phyloP scores from a whole-genome alignment of 1,140 invertebrate genomes.

The Lethrus apterus region DNA sequence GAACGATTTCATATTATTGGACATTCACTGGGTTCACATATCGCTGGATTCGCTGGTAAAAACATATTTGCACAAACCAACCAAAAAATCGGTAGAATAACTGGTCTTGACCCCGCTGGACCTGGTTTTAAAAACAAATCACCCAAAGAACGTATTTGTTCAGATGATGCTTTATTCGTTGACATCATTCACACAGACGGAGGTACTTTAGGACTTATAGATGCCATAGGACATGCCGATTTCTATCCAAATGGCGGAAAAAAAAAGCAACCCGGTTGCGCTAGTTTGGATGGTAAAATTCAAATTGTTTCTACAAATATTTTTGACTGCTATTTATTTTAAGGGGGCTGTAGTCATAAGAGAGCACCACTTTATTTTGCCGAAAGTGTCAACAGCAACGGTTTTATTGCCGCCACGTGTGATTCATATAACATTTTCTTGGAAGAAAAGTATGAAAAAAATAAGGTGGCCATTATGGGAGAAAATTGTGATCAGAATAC shows the following conservation, averaged over 20 bases:
- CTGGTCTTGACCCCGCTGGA: slow-evolving; percentile 63
- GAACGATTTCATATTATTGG: slow-evolving; percentile 48
- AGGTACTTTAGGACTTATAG: slow-evolving; percentile 62
- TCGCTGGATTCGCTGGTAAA: slow-evolving; percentile 48
- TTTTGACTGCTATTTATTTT: too few species aligned
- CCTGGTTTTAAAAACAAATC: slow-evolving; percentile 31
- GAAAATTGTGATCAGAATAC: slow-evolving; percentile 34
- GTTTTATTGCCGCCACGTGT: slow-evolving; percentile 41
- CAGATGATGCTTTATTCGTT: slow-evolving; percentile 71
- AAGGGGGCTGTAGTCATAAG: slow-evolving; percentile 26
- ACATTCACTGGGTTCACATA: slow-evolving; percentile 53
- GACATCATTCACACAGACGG: slow-evolving; percentile 88
- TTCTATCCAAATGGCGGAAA: slow-evolving; percentile 77
- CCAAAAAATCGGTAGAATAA: slow-evolving; percentile 49
- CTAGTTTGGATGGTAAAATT: too few species aligned
- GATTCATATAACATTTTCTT: slow-evolving; percentile 39
- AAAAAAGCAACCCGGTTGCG: slow-evolving; percentile 74
- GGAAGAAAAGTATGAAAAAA: slow-evolving; percentile 30
- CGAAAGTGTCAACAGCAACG: slow-evolving; percentile 37
- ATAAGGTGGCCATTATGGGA: slow-evolving; percentile 37
- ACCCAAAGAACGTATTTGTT: background rate
- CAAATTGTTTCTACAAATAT: too few species aligned
- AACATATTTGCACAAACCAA: slow-evolving; percentile 36
- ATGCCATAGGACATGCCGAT: slow-evolving; percentile 71
- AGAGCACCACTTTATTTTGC: slow-evolving; percentile 23